Evolutionary conservation across 2,797 vertebrate species (phyloP).

Genomic region (Vultur gryphus): DNA sequence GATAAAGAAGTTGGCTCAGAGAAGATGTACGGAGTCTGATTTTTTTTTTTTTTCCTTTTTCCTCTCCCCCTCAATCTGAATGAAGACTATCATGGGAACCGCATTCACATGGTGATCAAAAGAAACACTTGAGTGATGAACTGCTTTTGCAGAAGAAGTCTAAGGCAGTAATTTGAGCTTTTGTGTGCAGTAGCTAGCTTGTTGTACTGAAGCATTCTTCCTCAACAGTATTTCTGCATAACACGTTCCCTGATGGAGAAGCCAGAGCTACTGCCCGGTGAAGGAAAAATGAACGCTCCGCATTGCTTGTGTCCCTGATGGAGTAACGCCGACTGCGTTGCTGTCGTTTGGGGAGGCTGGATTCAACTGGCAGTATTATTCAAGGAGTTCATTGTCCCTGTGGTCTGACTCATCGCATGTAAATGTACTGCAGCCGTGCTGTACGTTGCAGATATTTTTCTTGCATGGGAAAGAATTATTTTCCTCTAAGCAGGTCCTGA

Average conservation of each 20-base stretch:
- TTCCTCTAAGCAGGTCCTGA: conserved; percentile 47
- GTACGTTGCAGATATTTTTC: conserved; percentile 62
- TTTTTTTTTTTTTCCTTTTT: not conserved
- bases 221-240: conserved; percentile 38
- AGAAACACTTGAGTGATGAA: conserved; percentile 69
- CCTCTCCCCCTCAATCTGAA: conserved; percentile 44
- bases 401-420: conserved; percentile 76
- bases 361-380: conserved; percentile 58
- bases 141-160: conserved; percentile 63
- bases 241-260: conserved; percentile 42
- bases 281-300: conserved; percentile 31
- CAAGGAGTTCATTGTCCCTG: conserved; percentile 71
- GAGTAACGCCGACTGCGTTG: conserved; percentile 57
- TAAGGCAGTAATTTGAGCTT: conserved; percentile 67
- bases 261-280: conserved; percentile 47
- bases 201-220: conserved; percentile 57
- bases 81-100: conserved; percentile 72
- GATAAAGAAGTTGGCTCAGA: conserved; percentile 74
- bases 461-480: conserved; percentile 58
- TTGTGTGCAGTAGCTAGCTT: conserved; percentile 58
- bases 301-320: conserved; percentile 42
- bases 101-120: conserved; percentile 69
- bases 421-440: conserved; percentile 73
- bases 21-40: conserved; percentile 65
- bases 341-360: conserved; percentile 50